Base-by-base conservation (phyloP, 2,888 invertebrate species). In the Melolontha melolontha region DNA sequence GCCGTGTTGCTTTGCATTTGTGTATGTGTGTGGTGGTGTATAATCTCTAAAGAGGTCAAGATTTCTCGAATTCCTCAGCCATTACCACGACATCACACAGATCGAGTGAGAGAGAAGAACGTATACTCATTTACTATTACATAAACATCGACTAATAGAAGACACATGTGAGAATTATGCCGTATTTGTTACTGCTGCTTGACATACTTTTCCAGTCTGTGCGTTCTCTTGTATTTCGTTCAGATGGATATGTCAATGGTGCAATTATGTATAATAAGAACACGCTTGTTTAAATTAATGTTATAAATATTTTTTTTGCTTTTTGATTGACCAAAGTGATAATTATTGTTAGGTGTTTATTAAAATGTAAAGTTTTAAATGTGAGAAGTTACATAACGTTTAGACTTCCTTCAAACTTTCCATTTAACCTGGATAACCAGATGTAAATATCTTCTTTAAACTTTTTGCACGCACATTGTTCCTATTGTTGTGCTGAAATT, bases 51-150 rank as follows among this genome's bases (percentile, higher is more conserved):
- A 59, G 59, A 59, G 59, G 59, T 59, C 59, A 59, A 59, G 59
- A 59, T 59, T 59, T 59, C 59, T 59, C 59, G 59, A 59, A 59
- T 59, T 59, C 59, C 59, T 59, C 59, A 44, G 59, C 59, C 59
- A 44, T 44, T 44, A 59, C 44, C 44, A 44, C 7, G 44, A 29
- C 44, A 14, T 14, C 59, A n/a, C 12, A 27, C 34, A 34, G 34
- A 34, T 34, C 34, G 44, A 40, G 10, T 16, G 47, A 44, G 59
- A 59, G 44, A 59, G 29, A 59, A 22, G 59, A 44, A 22, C 44
- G 27, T 2, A 29, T 54, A 54, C 40, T 12, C 14, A 44, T 42
- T 59, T 44, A 59, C 29, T 44, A 59, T 59, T 59, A 59, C 29
- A 59, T 59, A 59, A 59, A 59, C 59, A 59, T 44, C 59, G 59